Evolutionary conservation across 2,888 invertebrate species (phyloP), one percentile per base, ranked within the genome.

Genomic region (Ochlodes sylvanus): DNA sequence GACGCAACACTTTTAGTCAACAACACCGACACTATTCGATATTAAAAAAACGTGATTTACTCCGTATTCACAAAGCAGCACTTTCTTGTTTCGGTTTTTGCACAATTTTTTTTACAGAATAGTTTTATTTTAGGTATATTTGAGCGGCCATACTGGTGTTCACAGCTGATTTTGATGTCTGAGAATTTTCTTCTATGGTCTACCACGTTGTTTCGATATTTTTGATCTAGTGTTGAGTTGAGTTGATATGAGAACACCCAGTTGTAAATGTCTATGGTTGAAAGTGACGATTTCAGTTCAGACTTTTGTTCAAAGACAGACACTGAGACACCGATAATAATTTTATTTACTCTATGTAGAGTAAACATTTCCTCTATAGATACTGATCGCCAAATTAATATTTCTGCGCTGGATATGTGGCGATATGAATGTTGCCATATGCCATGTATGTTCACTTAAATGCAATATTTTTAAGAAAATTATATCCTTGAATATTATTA

Each of bases 161-260:
- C 90, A 93, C 93, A 93, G 93, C 93, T 93, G 93, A 93, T 93
- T 93, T 93, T 92, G 92, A 92, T 90, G 86, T 91, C 87, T 89
- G 88, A 89, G 79, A 82, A 66, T 70, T 74, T 71, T 83, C 86
- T 85, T 84, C 56, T 61, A 62, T 56, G 32, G 76, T 77, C 78
- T 82, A 90, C 88, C 91, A 91, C 92, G 92, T 92, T 92, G 91
- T 91, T 90, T 91, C 86, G 79, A 75, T 74, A 75, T 73, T 75
- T 76, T 75, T 77, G 88, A 83, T 82, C 89, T 89, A 81, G 15
- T 55, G 63, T 27, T 55, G 21, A 32, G 38, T 38, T 38, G 38
- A 38, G 9, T n/a, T n/a, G 27, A 27, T 4, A 2, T 4, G 27
- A 27, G 27, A 27, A 27, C 55, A 55, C 10, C 15, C 1, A 44